Base-by-base conservation (phyloP, 2,113 vertebrate species). In the Pungitius pungitius region DNA sequence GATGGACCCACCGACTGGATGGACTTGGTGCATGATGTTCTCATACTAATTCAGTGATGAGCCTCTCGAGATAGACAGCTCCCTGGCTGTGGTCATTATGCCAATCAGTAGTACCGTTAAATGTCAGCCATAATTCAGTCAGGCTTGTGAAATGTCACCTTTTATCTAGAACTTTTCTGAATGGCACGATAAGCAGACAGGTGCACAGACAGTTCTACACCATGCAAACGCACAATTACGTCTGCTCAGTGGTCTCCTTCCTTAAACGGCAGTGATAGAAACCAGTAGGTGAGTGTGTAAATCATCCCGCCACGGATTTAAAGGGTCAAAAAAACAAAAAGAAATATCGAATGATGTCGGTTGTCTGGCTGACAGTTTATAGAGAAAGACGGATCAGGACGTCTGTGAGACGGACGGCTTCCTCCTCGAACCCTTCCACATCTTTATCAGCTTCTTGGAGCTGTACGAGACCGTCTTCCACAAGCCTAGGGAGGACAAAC, bases 401-500 rank as follows among this genome's bases (percentile, higher is more conserved):
- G 72, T 78, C 71, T 79, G 63, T 17, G 87, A 85, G 43, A 85
- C 93, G 0, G 89, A 78, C 0, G 91, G 77, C 89, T 95, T 96
- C 88, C 88, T 95, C 72, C 95, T 85, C 94, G 94, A 96, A 63
- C 96, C 96, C 78, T 91, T 96, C 90, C 96, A 93, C 97, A 99
- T 99, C 92, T 98, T 99, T 60, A 90, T 82, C 27, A 99, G 89
- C 87, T 99, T 99, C 83, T 92, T 96, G 26, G 92, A 89, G 87
- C 96, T 96, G 80, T 99, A 99, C 1, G 88, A 90, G 77, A 96
- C 2, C 0, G 96, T 94, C 77, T 98, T 99, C 92, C 94, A 92
- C 68, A 95, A 24, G 8, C 98, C 98, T 97, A 80, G 81, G 75
- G 45, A 73, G 42, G 20, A 43, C 27, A 70, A 40, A 30, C 5